Evolutionary conservation across 2,797 vertebrate genomes (phyloP).

Genomic region (Cossypha niveicapilla): DNA sequence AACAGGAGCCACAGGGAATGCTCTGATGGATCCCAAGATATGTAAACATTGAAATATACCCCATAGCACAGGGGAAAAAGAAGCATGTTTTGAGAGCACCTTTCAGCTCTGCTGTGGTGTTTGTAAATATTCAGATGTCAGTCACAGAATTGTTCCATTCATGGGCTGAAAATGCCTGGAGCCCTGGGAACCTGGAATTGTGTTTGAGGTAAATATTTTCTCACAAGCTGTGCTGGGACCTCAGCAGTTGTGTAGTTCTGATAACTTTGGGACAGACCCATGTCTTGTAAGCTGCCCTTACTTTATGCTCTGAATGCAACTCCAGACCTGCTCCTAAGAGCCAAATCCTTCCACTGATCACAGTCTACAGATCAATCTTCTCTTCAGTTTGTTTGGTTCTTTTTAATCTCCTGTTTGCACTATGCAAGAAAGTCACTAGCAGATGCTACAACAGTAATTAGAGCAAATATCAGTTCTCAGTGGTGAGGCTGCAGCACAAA

Average conservation of each 20-base stretch:
- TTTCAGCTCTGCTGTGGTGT: neutral
- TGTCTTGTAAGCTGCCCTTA: neutral
- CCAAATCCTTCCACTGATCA: neutral
- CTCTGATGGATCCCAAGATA: neutral
- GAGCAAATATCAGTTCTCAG: neutral
- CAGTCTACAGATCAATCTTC: neutral
- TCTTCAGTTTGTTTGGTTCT: neutral
- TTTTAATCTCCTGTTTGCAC: neutral
- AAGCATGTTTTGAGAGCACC: neutral
- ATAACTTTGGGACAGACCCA: neutral
- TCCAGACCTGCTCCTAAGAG: neutral
- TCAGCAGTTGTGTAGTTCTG: neutral
- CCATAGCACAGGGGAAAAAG: rapidly evolving
- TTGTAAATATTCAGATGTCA: neutral
- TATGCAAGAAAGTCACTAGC: neutral
- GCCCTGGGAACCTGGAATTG: neutral
- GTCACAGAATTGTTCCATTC: neutral
- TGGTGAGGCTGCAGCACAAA: neutral
- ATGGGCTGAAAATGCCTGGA: neutral
- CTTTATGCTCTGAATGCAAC: neutral
- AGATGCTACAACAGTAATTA: slow-evolving; percentile 4
- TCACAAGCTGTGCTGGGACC: neutral
- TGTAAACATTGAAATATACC: neutral
- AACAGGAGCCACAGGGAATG: neutral
- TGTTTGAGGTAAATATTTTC: neutral